phyloP scores from a whole-genome alignment of 2,113 vertebrate species.

The Corythoichthys intestinalis region DNA sequence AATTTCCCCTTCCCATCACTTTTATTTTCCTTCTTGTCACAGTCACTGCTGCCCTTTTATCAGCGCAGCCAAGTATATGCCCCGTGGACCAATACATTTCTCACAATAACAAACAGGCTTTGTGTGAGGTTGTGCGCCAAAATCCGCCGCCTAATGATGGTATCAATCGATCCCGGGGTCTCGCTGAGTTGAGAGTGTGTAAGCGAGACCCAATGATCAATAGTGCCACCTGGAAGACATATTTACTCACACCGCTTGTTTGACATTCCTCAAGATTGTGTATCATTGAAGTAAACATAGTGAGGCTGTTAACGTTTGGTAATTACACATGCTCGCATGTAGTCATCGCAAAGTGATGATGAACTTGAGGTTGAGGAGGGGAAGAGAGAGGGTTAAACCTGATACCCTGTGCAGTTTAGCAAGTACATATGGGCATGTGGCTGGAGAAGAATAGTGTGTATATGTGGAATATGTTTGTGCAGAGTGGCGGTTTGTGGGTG shows the following conservation, averaged over 20 bases:
- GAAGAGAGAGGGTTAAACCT: slow-evolving; percentile 54
- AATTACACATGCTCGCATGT: slow-evolving; percentile 61
- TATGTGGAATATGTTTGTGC: slow-evolving; percentile 14
- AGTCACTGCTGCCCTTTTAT: slow-evolving; percentile 42
- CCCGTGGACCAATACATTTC: slow-evolving; percentile 62
- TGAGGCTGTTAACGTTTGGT: slow-evolving; percentile 58
- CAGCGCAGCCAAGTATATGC: slow-evolving; percentile 39
- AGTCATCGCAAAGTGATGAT: slow-evolving; percentile 57
- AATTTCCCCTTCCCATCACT: slow-evolving; percentile 28
- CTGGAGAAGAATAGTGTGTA: slow-evolving; percentile 13
- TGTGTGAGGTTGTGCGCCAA: slow-evolving; percentile 45
- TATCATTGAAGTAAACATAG: slow-evolving; percentile 59
- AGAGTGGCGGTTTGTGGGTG: slow-evolving; percentile 1
- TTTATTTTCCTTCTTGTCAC: slow-evolving; percentile 48
- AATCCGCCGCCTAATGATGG: slow-evolving; percentile 55
- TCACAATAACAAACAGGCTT: slow-evolving; percentile 68
- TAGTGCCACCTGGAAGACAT: slow-evolving; percentile 58
- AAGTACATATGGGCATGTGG: slow-evolving; percentile 15
- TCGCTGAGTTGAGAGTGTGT: slow-evolving; percentile 17
- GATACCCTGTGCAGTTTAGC: slow-evolving; percentile 36
- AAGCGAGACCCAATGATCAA: slow-evolving; percentile 55
- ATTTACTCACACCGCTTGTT: slow-evolving; percentile 62
- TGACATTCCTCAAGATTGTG: slow-evolving; percentile 64
- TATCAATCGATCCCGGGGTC: slow-evolving; percentile 64
- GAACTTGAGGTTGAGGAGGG: slow-evolving; percentile 48